Evolutionary conservation across 1,140 invertebrate genomes (phyloP).

Genomic region (Tigriopus japonicus): DNA sequence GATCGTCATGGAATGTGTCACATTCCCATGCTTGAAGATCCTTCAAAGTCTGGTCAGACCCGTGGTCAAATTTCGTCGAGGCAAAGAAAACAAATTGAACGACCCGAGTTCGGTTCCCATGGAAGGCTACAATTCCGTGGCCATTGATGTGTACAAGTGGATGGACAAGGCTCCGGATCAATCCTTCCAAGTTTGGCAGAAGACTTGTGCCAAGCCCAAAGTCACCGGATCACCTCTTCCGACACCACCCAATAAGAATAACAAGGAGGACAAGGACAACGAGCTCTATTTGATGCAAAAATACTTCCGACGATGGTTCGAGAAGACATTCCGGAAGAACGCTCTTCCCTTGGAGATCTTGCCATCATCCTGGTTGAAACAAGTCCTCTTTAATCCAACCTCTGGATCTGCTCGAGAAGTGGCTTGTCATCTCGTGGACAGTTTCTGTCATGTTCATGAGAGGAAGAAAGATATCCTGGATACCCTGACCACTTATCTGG

Average conservation of each 20-base stretch:
- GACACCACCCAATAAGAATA: conserved; percentile 18
- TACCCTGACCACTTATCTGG: conserved; percentile 66
- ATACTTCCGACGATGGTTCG: conserved; percentile 39
- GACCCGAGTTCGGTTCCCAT: background rate
- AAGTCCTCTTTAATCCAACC: conserved; percentile 73
- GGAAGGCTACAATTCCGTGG: conserved; percentile 32
- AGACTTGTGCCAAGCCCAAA: conserved; percentile 19
- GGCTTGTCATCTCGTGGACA: conserved; percentile 68
- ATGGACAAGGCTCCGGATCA: conserved; percentile 47
- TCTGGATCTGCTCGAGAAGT: conserved; percentile 68
- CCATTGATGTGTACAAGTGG: conserved; percentile 54
- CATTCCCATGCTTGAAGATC: conserved; percentile 64
- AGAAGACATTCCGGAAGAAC: conserved; percentile 21
- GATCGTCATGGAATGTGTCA: conserved; percentile 51
- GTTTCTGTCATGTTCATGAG: conserved; percentile 35
- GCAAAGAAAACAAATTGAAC: conserved; percentile 10
- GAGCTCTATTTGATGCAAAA: conserved; percentile 50
- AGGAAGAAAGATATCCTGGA: conserved; percentile 43
- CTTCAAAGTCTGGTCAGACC: conserved; percentile 52
- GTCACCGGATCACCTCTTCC: conserved; percentile 5
- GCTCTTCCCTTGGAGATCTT: background rate
- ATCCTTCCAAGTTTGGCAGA: conserved; percentile 48
- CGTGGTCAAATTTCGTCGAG: conserved; percentile 15
- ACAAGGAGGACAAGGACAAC: conserved; percentile 28
- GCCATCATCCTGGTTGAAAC: conserved; percentile 52